These are phyloP conservation scores for Oscheius sp. DNA, from an alignment of 2,888 invertebrate species.

Conservation along the genomic window DNA sequence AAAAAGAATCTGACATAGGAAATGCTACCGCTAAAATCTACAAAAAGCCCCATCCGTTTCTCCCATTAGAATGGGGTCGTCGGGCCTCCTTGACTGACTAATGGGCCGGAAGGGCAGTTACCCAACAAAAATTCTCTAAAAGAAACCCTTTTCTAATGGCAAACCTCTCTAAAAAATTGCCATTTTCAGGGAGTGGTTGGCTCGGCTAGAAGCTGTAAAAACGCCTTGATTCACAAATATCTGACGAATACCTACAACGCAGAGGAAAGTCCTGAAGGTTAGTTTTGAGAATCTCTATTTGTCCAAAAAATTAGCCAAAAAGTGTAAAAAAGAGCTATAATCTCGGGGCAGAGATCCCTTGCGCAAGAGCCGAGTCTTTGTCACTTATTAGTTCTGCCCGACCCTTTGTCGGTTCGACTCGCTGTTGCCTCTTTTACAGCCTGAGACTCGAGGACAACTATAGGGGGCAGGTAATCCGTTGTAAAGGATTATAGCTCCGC, in stretches of 20 bases:
- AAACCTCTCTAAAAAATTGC: not conserved
- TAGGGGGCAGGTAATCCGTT: not conserved
- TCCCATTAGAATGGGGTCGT: too few species aligned
- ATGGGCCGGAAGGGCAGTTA: too few species aligned
- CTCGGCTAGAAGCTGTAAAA: conserved; percentile 92
- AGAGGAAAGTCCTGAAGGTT: conserved; percentile 93
- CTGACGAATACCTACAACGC: conserved; percentile 97
- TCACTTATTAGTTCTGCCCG: not conserved
- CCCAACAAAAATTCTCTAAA: not conserved
- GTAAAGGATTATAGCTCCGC: not conserved
- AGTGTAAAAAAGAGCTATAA: not conserved
- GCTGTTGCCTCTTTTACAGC: not conserved
- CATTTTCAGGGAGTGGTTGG: conserved; percentile 85
- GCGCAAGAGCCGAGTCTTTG: not conserved
- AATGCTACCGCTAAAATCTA: too few species aligned
- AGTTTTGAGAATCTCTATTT: conserved; percentile 23
- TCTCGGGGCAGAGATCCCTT: not conserved
- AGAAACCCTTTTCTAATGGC: not conserved
- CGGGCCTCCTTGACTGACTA: too few species aligned
- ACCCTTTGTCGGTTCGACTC: not conserved
- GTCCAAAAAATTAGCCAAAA: not conserved
- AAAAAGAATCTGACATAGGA: too few species aligned
- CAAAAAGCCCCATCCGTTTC: too few species aligned
- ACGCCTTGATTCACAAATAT: conserved; percentile 95
- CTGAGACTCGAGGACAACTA: not conserved